Percentiles rank a stretch among this genome's conserved stretches.
Conservation (phyloP, 2,888 invertebrate species). For the Sabellastarte sp. region DNA sequence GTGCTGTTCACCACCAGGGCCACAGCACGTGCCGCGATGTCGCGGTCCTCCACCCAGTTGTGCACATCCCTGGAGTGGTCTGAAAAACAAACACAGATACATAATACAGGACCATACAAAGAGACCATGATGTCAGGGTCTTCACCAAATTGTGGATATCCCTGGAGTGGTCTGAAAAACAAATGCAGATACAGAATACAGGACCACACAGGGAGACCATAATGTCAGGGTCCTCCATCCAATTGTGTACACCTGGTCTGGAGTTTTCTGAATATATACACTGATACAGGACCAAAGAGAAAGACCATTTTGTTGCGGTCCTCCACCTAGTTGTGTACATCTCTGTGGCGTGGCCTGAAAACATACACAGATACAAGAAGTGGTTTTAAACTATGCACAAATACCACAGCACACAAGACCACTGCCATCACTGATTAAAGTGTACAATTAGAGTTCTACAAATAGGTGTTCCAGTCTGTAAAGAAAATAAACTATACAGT, state of each 20-base stretch:
- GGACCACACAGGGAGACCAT: constrained; percentile 56
- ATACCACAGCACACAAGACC: too few species aligned
- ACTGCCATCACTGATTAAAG: too few species aligned
- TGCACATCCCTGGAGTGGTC: constrained; percentile 59
- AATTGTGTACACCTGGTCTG: constrained; percentile 37
- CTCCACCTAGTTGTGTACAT: constrained; percentile 49
- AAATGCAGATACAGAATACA: too few species aligned
- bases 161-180: constrained; percentile 61
- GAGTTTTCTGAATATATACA: constrained; percentile 64
- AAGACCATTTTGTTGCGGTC: constrained; percentile 56
- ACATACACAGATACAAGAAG: too few species aligned
- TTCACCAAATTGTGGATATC: constrained; percentile 50
- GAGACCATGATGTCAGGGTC: constrained; percentile 56
- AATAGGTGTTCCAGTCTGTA: too few species aligned
- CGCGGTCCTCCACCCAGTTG: constrained; percentile 55
- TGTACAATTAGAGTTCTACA: too few species aligned
- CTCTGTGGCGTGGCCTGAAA: constrained; percentile 62
- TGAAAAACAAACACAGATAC: too few species aligned
- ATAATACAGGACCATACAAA: constrained; percentile 56
- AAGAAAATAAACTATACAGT: too few species aligned
- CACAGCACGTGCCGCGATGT: constrained; percentile 55
- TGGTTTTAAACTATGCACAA: too few species aligned
- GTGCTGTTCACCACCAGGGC: constrained; percentile 58
- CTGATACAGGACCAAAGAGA: constrained; percentile 56
- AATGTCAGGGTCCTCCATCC: constrained; percentile 57